Conservation (phyloP, 2,113 vertebrate species). For the Falcunculus frontatus region DNA sequence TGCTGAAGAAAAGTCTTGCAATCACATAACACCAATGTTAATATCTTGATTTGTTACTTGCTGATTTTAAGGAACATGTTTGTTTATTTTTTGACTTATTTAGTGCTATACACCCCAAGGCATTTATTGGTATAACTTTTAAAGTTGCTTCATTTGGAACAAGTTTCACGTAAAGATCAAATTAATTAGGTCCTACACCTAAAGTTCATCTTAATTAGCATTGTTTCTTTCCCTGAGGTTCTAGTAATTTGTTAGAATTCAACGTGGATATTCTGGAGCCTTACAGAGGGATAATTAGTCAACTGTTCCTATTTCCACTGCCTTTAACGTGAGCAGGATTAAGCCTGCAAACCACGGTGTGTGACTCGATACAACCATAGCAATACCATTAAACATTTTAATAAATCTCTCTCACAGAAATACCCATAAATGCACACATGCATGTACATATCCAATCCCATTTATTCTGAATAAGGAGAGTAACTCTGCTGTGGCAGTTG, state of each 20-base stretch:
- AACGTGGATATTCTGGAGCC: neutral
- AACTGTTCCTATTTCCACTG: neutral
- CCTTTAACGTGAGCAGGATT: neutral
- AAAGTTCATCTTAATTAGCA: conserved; percentile 96
- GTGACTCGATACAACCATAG: neutral
- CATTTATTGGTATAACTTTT: conserved; percentile 67
- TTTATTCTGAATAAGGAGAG: conserved; percentile 29
- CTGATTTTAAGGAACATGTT: neutral
- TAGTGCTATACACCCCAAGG: conserved; percentile 26
- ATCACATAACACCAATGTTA: neutral
- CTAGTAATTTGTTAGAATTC: conserved; percentile 60
- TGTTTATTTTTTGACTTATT: conserved; percentile 28
- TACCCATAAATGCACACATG: conserved; percentile 3
- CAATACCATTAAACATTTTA: conserved; percentile 26
- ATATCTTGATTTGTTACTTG: neutral
- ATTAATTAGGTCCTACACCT: conserved; percentile 84
- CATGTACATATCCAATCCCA: conserved; percentile 34
- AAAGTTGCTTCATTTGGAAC: conserved; percentile 83
- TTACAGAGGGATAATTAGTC: neutral
- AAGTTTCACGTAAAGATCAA: conserved; percentile 84
- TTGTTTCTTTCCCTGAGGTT: conserved; percentile 73
- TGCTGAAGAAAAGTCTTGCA: neutral
- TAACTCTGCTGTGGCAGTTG: conserved; percentile 24
- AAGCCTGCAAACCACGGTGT: neutral
- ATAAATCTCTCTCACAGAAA: conserved; percentile 24